Percentiles rank a stretch among this genome's conserved stretches.
Conservation (phyloP, 2,888 invertebrate species). For the Euplexia lucipara region DNA sequence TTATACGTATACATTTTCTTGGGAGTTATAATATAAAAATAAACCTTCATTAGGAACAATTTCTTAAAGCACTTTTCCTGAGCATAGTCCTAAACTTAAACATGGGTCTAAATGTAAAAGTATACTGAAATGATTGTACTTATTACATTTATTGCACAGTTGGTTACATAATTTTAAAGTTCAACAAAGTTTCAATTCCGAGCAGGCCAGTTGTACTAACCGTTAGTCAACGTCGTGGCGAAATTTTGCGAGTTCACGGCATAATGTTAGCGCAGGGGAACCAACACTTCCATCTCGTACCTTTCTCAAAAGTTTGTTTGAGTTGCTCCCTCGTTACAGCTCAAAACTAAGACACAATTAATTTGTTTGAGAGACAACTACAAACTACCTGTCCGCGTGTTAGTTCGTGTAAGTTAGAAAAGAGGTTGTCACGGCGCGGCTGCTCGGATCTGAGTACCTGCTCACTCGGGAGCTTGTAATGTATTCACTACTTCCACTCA, state of each 20-base stretch:
- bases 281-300: constrained; percentile 77
- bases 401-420: constrained; percentile 82
- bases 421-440: constrained; percentile 81
- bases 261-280: constrained; percentile 71
- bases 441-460: constrained; percentile 73
- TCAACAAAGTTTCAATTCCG: constrained; percentile 69
- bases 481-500: constrained; percentile 85
- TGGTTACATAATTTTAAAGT: constrained; percentile 42
- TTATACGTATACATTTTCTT: background rate
- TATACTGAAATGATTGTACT: constrained; percentile 2
- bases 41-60: background rate
- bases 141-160: constrained; percentile 34
- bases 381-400: constrained; percentile 87
- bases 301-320: constrained; percentile 85
- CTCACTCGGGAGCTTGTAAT: constrained; percentile 83
- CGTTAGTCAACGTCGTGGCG: constrained; percentile 74
- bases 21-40: background rate
- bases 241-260: constrained; percentile 78
- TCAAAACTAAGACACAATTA: constrained; percentile 88
- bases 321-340: constrained; percentile 83
- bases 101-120: background rate
- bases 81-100: constrained; percentile 8
- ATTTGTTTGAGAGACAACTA: constrained; percentile 89
- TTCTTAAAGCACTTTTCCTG: background rate
- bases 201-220: constrained; percentile 67